These are phyloP conservation scores for Adelphocoris suturalis DNA, from an alignment of 2,888 invertebrate species.

Conservation along the genomic window DNA sequence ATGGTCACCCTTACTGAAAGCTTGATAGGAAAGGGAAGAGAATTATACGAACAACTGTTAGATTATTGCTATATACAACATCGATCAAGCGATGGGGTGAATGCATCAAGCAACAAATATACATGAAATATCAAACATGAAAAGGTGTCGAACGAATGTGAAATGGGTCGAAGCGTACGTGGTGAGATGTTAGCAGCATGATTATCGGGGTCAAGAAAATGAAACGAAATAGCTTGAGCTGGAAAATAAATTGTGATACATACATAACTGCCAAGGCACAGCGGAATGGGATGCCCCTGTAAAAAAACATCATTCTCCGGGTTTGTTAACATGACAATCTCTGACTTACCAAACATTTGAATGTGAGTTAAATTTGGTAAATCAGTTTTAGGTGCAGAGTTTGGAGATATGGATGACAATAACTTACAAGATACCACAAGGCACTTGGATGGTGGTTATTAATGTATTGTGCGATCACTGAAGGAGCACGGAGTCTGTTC, in stretches of 20 bases:
- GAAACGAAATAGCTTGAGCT: neutral
- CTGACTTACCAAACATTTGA: neutral
- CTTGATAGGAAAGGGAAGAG: too few relatives aligned
- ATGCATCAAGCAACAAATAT: neutral
- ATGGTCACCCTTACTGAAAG: too few relatives aligned
- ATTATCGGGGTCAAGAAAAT: neutral
- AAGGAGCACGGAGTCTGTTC: too few relatives aligned
- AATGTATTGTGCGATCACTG: too few relatives aligned
- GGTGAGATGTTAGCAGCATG: slow-evolving; percentile 6
- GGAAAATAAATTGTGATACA: slow-evolving; percentile 78
- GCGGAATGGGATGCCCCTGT: slow-evolving; percentile 79
- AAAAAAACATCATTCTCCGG: slow-evolving; percentile 69
- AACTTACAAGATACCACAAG: too few relatives aligned
- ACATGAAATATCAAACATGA: neutral
- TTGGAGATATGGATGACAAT: neutral
- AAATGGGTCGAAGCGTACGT: neutral
- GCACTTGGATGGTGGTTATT: too few relatives aligned
- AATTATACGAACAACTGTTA: too few relatives aligned
- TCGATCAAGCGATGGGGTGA: slow-evolving; percentile 3
- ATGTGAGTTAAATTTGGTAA: neutral
- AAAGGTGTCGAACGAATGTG: neutral
- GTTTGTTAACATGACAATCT: slow-evolving; percentile 55
- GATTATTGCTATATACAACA: slow-evolving; percentile 5
- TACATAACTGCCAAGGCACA: slow-evolving; percentile 82
- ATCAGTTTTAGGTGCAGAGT: neutral